A percentile compares a stretch with the other conserved stretches of the same genome.
These are phyloP conservation scores for Pipra filicauda DNA, from an alignment of 2,113 vertebrate species.

Conservation along the genomic window DNA sequence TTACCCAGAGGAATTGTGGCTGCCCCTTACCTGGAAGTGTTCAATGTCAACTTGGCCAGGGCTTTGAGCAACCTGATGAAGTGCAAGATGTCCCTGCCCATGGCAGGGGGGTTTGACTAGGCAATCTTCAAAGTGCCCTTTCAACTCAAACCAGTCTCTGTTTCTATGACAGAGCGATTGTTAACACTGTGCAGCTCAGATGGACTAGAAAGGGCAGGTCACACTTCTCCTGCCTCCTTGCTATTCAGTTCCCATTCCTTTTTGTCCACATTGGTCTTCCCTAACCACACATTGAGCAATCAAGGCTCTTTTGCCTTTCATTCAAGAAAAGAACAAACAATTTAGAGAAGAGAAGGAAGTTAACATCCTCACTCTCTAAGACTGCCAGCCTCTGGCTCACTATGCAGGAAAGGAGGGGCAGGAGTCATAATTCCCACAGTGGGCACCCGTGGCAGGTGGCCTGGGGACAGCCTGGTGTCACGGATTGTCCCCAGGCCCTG, in stretches of 20 bases:
- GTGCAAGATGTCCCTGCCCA: not conserved
- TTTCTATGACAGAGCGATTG: not conserved
- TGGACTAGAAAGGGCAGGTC: not conserved
- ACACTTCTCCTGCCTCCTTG: not conserved
- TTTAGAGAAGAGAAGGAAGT: not conserved
- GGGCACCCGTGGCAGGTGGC: not conserved
- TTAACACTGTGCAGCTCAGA: not conserved
- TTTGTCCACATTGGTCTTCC: not conserved
- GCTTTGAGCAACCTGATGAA: not conserved
- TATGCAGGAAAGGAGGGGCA: not conserved
- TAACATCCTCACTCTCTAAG: not conserved
- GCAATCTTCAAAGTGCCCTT: not conserved
- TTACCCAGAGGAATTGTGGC: not conserved
- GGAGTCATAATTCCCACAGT: rapidly evolving
- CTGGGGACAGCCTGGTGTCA: not conserved
- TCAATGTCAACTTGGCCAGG: not conserved
- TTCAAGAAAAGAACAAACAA: not conserved
- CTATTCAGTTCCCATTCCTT: not conserved
- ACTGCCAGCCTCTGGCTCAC: not conserved
- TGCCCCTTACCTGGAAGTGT: not conserved
- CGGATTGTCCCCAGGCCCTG: not conserved
- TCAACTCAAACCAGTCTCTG: not conserved
- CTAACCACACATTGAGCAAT: not conserved
- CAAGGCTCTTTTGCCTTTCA: not conserved
- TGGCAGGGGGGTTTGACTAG: not conserved